Evolutionary conservation across 2,113 vertebrate species (phyloP).

Genomic region (Limanda limanda): DNA sequence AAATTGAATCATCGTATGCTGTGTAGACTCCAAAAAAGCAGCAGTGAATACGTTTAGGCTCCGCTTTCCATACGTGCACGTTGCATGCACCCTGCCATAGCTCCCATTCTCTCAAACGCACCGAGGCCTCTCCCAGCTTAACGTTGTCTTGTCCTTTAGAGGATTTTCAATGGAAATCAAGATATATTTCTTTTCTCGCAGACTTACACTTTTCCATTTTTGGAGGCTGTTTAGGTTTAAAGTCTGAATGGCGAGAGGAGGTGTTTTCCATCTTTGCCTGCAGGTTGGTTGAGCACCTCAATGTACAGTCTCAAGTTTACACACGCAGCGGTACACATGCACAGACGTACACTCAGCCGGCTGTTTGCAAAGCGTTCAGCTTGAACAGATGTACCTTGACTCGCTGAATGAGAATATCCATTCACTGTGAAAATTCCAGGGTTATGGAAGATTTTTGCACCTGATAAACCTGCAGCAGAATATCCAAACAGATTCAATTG

Average conservation of each 20-base stretch:
- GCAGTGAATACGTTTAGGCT: background rate
- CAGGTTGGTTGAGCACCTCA: background rate
- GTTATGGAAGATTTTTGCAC: conserved; percentile 46
- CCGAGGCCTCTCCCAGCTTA: background rate
- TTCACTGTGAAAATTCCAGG: conserved; percentile 61
- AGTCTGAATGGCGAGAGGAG: background rate
- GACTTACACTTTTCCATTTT: background rate
- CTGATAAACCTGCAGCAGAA: conserved; percentile 43
- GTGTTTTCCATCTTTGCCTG: too few relatives aligned
- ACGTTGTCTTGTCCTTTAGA: background rate
- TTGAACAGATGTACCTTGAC: conserved; percentile 63
- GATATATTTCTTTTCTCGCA: too few relatives aligned
- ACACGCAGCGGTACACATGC: conserved; percentile 1
- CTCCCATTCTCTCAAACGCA: background rate
- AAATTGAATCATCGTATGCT: background rate
- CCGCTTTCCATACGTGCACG: background rate
- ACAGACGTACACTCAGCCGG: background rate
- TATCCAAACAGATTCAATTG: conserved; percentile 40
- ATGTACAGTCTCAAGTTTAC: conserved; percentile 2
- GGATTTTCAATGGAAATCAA: background rate
- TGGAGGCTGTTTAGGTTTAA: background rate
- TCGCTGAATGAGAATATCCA: conserved; percentile 57
- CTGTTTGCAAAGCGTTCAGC: conserved; percentile 56
- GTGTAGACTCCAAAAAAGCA: background rate
- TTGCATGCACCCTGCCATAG: background rate